Base-by-base conservation (phyloP, 2,113 vertebrate genomes). In the Centrocercus urophasianus region DNA sequence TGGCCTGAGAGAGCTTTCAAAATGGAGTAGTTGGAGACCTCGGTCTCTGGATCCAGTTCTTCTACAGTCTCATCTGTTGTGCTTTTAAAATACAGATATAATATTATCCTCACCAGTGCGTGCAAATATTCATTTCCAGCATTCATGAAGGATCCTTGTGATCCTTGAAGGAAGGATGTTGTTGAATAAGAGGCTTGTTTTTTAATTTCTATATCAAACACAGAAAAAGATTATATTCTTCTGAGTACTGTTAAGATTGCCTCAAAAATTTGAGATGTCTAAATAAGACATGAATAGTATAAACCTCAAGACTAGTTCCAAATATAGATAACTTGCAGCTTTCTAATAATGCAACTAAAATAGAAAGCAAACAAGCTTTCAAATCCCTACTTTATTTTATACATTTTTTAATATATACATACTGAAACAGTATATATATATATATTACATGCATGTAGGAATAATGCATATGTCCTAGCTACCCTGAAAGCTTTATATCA, bases 401-500 rank as follows among this genome's bases (percentile, higher is more conserved):
- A 18, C 7, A 6, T 43, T 81, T 87, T 61, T 89, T 64, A 83
- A 38, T 64, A 14, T 52, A 70, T 70, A 70, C 45, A 43, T 21
- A 24, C 9, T 84, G 63, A 60, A 92, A 30, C 13, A 56, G 42
- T 42, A 47, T 48, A 11, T 85, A 77, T n/a, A 47, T 50, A n/a
- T 47, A 61, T 4, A 78, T 90, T 93, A 82, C 4, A 65, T 6
- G 24, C 21, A 7, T 1, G 0, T 27, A 16, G 40, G 10, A n/a
- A n/a, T 73, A 67, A 72, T 43, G 7, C 6, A 38, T 10, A 2
- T 47, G 5, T 59, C 48, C 78, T 80, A 36, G 40, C 8, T 50
- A 71, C 79, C 63, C 17, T 86, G 64, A 88, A 95, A 89, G 42
- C 30, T 93, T 89, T 91, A 90, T 92, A 64, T 88, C 52, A 86